Evolutionary conservation across 2,797 vertebrate species (phyloP), one percentile per base, ranked within the genome.

Genomic region (Danio aesculapii): DNA sequence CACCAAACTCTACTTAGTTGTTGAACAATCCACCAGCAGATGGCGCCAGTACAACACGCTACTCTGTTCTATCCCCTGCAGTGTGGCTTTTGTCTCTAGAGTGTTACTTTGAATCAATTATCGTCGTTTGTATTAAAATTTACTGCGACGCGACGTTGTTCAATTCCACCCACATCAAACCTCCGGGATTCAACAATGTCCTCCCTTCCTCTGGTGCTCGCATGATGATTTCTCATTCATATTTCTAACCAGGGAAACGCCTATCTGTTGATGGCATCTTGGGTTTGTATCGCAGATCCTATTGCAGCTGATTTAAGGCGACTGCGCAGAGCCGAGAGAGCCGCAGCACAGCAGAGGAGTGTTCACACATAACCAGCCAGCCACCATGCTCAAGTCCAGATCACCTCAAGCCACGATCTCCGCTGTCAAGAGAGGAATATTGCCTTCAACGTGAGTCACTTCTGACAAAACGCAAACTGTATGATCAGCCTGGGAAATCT

Each of bases 351-450:
- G 41, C 44, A 69, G 61, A 73, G 83, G 79, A 77, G 66, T 80
- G 80, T 70, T 90, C 88, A 81, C 85, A 86, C 83, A 84, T 85
- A 88, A 55, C 66, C 84, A 12, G 76, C 64, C 67, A 88, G 81
- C 58, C 85, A 47, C 74, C 63, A 83, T 85, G 84, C 84, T 81
- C 49, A 77, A 63, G 21, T 79, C 75, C 6, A 57, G 59, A 43
- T 11, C 74, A 30, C 21, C 69, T 14, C 55, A 77, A 30, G 63
- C 64, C 63, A 19, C 59, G 16, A 44, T 64, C 59, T 16, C 14
- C 43, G 21, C 61, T 11, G 75, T 55, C 63, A 68, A 67, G 75
- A 62, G 52, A 52, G 75, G 82, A 69, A 44, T 64, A 62, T 71
- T 76, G 21, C 68, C 8, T 81, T 82, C 68, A 79, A 41, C 75